A percentile compares a stretch with the other conserved stretches of the same genome.
These are phyloP conservation scores for Microplitis mediator DNA, from an alignment of 1,140 invertebrate species.

Conservation along the genomic window DNA sequence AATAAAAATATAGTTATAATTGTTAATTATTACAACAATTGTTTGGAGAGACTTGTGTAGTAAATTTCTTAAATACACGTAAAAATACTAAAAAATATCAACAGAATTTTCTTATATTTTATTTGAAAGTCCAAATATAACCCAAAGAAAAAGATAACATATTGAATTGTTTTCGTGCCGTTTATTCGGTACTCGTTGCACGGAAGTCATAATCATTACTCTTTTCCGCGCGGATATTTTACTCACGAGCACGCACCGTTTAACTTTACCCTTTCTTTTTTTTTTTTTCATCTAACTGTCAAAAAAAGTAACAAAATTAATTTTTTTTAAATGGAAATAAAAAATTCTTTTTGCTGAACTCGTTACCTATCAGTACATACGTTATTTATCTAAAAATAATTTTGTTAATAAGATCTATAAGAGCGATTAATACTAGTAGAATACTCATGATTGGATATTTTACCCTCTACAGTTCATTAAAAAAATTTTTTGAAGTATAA, in stretches of 20 bases:
- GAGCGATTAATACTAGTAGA: too few relatives aligned
- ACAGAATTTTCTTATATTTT: not conserved
- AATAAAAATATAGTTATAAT: too few relatives aligned
- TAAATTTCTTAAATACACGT: not conserved
- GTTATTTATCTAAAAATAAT: too few relatives aligned
- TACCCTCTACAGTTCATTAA: too few relatives aligned
- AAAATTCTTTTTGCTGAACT: too few relatives aligned
- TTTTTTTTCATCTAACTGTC: conserved; percentile 5
- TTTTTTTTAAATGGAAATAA: not conserved
- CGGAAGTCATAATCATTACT: conserved; percentile 40
- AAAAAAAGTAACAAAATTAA: not conserved
- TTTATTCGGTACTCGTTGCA: conserved; percentile 34
- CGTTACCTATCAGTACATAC: too few relatives aligned
- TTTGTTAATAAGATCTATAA: too few relatives aligned
- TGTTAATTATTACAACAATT: too few relatives aligned
- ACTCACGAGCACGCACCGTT: not conserved
- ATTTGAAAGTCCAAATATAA: not conserved
- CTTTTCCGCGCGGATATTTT: conserved; percentile 26
- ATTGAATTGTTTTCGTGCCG: conserved; percentile 39
- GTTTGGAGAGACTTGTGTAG: not conserved
- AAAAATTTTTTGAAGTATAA: too few relatives aligned
- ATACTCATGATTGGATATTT: too few relatives aligned
- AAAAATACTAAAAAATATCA: not conserved
- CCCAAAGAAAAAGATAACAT: not conserved
- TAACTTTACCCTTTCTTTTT: not conserved